Evolutionary conservation across 1,140 invertebrate species (phyloP), one percentile per base, ranked within the genome.

Genomic region (Eurosta solidaginis): DNA sequence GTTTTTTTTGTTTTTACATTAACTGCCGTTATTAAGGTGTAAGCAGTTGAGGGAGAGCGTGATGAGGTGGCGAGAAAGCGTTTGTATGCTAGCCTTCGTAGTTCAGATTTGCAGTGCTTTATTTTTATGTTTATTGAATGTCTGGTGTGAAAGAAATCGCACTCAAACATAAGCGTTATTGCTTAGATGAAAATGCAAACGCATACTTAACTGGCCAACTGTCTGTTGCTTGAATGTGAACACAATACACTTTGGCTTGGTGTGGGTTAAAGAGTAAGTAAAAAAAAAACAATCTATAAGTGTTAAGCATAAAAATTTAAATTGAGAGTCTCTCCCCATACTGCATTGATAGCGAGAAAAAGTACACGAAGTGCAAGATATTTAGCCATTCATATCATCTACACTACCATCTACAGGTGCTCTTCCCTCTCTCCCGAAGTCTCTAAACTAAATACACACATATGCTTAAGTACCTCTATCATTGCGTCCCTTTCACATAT

Each of bases 91-190:
- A 25, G n/a, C n/a, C n/a, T 54, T 54, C 50, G 14, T n/a, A 7
- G 9, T 52, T 52, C 25, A 22, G 4, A 6, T 52, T 4, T 25
- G 2, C 25, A n/a, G 9, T 52, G 14, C 7, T 52, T 52, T 52
- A 22, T 52, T 52, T 22, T 25, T 52, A 2, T 3, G 1, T 52
- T 20, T 52, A 10, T 52, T 52, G 49, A 17, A 22, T 52, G 49
- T 17, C 22, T 25, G 59, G 25, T 52, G 49, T 22, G 33, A 36
- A 68, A 68, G 59, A 68, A 68, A 68, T 68, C 59, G 33, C 59
- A 68, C 59, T 68, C 40, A 40, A 68, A 33, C 59, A 33, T 42
- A 68, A 68, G 59, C n/a, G 59, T 40, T 68, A 36, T 68, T 68
- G 59, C n/a, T n/a, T n/a, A n/a, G n/a, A n/a, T n/a, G n/a, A 40